Evolutionary conservation across 1,140 invertebrate species (phyloP), one percentile per base, ranked within the genome.

Genomic region (Drosophila littoralis): DNA sequence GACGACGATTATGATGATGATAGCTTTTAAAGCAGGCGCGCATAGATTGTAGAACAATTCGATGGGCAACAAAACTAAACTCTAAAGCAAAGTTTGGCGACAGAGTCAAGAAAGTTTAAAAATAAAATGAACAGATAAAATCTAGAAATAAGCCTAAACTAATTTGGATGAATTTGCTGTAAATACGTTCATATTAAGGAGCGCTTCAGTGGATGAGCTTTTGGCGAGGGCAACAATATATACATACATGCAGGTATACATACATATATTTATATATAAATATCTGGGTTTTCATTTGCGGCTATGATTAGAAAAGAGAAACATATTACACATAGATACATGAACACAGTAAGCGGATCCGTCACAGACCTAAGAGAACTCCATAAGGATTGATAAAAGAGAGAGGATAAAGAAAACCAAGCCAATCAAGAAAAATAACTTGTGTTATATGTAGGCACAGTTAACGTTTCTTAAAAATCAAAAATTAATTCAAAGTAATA

Each of bases 101-200:
- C 70, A 40, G 52, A 51, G 33, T 22, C 22, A 22, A 28, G n/a
- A 45, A 46, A 13, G n/a, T 33, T 5, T 17, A 67, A 43, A 6
- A 58, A 10, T 1, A 0, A 42, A 50, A 10, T 28, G 7, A 15
- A 9, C 6, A 51, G 28, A 13, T n/a, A 38, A 32, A 35, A 35
- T 0, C 13, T 54, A 54, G 13, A 50, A 33, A 22, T 35, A 63
- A 50, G 35, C 5, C 12, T 38, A 9, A 57, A n/a, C 50, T 33
- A 40, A 40, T 40, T 52, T 55, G 17, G 10, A 55, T 40, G 22
- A 22, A 36, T 59, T 71, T 84, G 79, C 51, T 86, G 82, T 86
- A 86, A 86, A 86, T 86, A 86, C 70, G 72, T 81, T 79, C 71
- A 86, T 86, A 81, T n/a, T n/a, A 76, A 70, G 57, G 45, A 35